Evolutionary conservation across 2,113 vertebrate species (phyloP).

Genomic region (Aramus guarauna): DNA sequence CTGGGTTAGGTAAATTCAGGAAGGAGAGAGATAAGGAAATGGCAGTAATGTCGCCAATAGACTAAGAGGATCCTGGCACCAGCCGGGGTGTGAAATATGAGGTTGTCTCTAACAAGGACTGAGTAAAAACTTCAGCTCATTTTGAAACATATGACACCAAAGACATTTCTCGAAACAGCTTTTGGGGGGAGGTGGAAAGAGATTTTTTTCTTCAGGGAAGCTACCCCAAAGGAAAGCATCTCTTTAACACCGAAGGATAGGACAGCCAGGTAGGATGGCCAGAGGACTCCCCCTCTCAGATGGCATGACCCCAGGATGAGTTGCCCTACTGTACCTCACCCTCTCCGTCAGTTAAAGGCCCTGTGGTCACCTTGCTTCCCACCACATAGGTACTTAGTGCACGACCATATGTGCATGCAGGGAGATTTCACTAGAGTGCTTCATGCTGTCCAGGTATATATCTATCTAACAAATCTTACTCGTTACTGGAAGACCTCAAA

Average conservation of each 20-base stretch:
- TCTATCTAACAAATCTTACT: neutral
- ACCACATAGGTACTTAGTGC: neutral
- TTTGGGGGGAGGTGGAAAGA: conserved; percentile 1
- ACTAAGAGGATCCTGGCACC: conserved; percentile 59
- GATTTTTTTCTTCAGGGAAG: conserved; percentile 15
- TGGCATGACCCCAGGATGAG: neutral
- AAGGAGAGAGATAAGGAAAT: conserved; percentile 78
- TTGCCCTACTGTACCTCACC: neutral
- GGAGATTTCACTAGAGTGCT: neutral
- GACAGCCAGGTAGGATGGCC: neutral
- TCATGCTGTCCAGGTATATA: neutral
- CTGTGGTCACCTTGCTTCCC: neutral
- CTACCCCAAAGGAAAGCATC: neutral
- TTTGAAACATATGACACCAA: conserved; percentile 46
- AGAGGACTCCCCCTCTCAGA: neutral
- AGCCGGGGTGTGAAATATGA: conserved; percentile 57
- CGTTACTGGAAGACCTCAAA: neutral
- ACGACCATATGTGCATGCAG: fast-evolving
- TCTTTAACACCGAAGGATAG: neutral
- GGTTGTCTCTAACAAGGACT: conserved; percentile 70
- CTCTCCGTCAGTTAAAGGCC: neutral
- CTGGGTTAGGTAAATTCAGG: conserved; percentile 78
- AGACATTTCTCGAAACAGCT: conserved; percentile 42
- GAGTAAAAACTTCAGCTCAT: conserved; percentile 44
- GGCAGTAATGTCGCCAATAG: conserved; percentile 67